phyloP scores from a whole-genome alignment of 2,113 vertebrate species.

The Diphyllodes magnificus region DNA sequence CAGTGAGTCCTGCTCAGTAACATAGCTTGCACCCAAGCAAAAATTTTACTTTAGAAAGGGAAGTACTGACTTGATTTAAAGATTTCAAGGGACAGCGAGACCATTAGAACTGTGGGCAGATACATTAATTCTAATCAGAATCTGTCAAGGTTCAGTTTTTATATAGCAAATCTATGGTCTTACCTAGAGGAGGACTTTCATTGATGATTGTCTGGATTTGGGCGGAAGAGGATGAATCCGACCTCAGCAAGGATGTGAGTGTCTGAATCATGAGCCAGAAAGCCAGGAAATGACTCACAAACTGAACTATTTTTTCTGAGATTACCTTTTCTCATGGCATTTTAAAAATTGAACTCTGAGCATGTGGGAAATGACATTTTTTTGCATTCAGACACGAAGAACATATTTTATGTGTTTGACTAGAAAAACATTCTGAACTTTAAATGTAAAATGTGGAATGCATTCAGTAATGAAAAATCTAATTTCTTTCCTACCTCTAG shows the following conservation, averaged over 20 bases:
- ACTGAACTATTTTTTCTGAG: not conserved
- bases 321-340: not conserved
- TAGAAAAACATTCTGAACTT: constrained; percentile 6
- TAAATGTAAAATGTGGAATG: not conserved
- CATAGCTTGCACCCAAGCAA: not conserved
- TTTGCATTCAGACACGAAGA: not conserved
- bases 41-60: not conserved
- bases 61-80: not conserved
- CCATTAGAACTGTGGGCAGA: not conserved
- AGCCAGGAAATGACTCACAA: constrained; percentile 18
- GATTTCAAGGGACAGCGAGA: not conserved
- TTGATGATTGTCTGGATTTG: not conserved
- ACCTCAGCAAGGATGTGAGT: not conserved
- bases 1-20: not conserved
- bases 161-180: not conserved
- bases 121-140: not conserved
- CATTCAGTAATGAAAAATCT: not conserved
- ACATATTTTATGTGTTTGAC: not conserved
- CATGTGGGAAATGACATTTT: constrained; percentile 7
- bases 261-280: not conserved
- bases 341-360: not conserved
- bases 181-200: not conserved
- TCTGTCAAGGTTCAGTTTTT: not conserved
- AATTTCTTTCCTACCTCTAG: not conserved
- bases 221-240: not conserved